Conservation (phyloP, 2,888 invertebrate species). For the Orthosia gothica region DNA sequence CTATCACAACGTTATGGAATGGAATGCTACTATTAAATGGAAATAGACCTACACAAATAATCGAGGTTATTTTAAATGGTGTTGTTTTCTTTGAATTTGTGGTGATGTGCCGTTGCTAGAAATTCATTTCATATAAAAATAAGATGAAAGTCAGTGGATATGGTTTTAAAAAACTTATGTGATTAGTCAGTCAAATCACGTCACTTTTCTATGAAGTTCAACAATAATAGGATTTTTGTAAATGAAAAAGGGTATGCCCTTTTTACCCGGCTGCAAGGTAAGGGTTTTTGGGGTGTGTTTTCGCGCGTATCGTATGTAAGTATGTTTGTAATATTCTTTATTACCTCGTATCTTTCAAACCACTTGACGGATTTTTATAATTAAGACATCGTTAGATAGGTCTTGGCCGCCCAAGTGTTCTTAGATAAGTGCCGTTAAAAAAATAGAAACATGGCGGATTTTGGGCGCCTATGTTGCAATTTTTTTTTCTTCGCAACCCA, state of each 20-base stretch:
- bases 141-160: not conserved
- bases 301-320: too few species aligned
- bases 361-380: too few species aligned
- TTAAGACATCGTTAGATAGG: too few species aligned
- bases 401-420: too few species aligned
- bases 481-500: too few species aligned
- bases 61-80: conserved; percentile 22
- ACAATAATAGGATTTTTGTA: not conserved
- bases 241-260: not conserved
- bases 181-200: not conserved
- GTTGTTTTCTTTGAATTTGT: conserved; percentile 53
- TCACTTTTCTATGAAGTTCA: not conserved
- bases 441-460: too few species aligned
- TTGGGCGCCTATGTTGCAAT: too few species aligned
- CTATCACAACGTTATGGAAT: conserved; percentile 74
- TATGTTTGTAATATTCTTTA: too few species aligned
- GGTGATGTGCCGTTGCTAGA: not conserved
- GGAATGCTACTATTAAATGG: conserved; percentile 69
- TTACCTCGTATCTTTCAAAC: too few species aligned
- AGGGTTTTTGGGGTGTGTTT: too few species aligned
- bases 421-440: too few species aligned
- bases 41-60: conserved; percentile 73
- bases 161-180: not conserved
- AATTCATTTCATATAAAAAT: conserved; percentile 2
- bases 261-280: not conserved